Conservation (phyloP, 2,113 vertebrate genomes). For the Melanostigma gelatinosum region DNA sequence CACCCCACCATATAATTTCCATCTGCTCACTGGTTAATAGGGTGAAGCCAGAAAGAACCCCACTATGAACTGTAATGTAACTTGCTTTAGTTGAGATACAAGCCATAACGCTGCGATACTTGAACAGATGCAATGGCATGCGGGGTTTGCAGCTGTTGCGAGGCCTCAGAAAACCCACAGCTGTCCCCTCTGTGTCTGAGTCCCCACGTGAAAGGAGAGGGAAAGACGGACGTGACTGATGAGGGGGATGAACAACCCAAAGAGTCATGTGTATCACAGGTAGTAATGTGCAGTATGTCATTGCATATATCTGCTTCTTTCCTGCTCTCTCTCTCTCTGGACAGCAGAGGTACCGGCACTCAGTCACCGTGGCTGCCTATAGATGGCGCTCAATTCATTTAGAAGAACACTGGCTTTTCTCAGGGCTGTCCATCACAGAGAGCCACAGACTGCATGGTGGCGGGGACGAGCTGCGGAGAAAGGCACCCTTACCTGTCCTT, state of each 20-base stretch:
- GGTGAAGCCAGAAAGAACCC: constrained; percentile 55
- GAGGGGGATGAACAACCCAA: constrained; percentile 47
- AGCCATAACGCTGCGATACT: constrained; percentile 35
- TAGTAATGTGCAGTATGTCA: constrained; percentile 19
- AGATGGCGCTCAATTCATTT: constrained; percentile 79
- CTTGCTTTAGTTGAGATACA: constrained; percentile 45
- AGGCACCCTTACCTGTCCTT: constrained; percentile 82
- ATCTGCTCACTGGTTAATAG: constrained; percentile 71
- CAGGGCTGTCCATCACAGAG: constrained; percentile 69
- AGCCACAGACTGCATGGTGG: constrained; percentile 59
- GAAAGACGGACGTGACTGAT: constrained; percentile 60
- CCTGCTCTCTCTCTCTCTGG: not conserved
- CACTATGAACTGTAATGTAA: constrained; percentile 48
- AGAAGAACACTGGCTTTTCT: constrained; percentile 26
- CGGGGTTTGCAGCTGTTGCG: constrained; percentile 73
- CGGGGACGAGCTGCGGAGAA: constrained; percentile 71
- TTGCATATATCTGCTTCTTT: constrained; percentile 2
- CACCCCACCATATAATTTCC: constrained; percentile 51
- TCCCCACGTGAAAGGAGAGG: constrained; percentile 45
- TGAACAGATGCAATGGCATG: constrained; percentile 72
- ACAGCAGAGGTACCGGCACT: not conserved
- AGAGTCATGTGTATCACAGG: constrained; percentile 54
- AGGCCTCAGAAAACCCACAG: constrained; percentile 67
- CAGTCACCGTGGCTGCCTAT: constrained; percentile 41
- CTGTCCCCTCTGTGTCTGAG: constrained; percentile 62